phyloP scores from a whole-genome alignment of 2,797 vertebrate species.

The Remorina albescens region DNA sequence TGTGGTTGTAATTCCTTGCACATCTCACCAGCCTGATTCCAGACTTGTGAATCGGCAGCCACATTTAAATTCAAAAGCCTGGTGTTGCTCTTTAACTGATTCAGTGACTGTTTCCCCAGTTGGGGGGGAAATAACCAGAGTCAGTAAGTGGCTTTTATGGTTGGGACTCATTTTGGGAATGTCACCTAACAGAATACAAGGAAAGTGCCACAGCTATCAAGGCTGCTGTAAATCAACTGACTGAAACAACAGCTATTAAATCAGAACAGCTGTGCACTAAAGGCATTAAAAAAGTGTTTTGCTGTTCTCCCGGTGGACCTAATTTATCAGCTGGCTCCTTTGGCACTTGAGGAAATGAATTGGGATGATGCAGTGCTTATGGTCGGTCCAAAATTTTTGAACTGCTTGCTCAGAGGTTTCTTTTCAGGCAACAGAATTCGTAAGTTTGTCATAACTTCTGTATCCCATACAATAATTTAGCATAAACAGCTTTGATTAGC shows the following conservation, averaged over 20 bases:
- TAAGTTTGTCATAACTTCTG: not conserved
- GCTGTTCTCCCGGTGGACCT: constrained; percentile 40
- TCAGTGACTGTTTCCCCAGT: constrained; percentile 41
- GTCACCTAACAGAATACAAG: constrained; percentile 36
- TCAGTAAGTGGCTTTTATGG: constrained; percentile 42
- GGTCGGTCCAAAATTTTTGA: constrained; percentile 14
- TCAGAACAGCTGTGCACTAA: constrained; percentile 55
- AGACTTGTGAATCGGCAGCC: constrained; percentile 60
- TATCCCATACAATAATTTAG: not conserved
- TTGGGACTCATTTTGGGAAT: constrained; percentile 41
- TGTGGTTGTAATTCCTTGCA: constrained; percentile 82
- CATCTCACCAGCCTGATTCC: constrained; percentile 66
- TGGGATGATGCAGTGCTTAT: constrained; percentile 7
- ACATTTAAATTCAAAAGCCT: constrained; percentile 59
- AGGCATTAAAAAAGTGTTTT: constrained; percentile 44
- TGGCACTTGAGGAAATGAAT: constrained; percentile 32
- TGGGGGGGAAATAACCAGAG: constrained; percentile 42
- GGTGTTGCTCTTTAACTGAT: constrained; percentile 39
- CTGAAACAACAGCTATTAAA: constrained; percentile 59
- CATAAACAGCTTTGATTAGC: constrained; percentile 3
- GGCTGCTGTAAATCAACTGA: constrained; percentile 55
- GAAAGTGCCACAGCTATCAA: constrained; percentile 40
- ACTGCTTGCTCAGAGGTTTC: constrained; percentile 15
- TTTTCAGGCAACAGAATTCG: constrained; percentile 12
- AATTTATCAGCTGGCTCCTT: constrained; percentile 49